These are phyloP conservation scores for Ameiurus melas DNA, from an alignment of 2,113 vertebrate genomes.

Conservation along the genomic window DNA sequence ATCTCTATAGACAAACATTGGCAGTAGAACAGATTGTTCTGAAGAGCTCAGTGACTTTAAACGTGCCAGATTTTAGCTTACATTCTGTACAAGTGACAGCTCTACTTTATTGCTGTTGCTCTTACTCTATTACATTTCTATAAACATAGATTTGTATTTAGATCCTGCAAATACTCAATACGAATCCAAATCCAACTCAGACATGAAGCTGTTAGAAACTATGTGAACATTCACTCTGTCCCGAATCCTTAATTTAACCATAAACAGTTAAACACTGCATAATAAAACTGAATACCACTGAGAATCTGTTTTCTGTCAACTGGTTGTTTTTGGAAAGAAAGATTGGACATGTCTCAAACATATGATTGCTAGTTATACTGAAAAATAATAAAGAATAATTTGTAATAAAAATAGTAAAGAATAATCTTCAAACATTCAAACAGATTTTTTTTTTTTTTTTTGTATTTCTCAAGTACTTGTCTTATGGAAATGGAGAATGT, in stretches of 20 bases:
- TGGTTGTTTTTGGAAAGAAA: background rate
- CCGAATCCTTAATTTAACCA: background rate
- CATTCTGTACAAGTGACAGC: background rate
- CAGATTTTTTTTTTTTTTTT: background rate
- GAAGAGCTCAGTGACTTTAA: conserved; percentile 5
- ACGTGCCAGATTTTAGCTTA: background rate
- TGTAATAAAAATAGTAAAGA: no score
- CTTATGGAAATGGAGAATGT: background rate
- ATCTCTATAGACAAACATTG: background rate
- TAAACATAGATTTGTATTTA: background rate
- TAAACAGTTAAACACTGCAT: background rate
- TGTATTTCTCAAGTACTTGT: background rate
- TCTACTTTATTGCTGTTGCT: background rate
- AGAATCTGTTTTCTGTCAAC: background rate
- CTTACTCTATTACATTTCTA: background rate
- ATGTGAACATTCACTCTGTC: background rate
- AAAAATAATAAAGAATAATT: background rate
- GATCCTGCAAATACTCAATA: background rate
- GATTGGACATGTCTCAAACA: background rate
- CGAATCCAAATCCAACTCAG: background rate
- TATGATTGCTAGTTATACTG: background rate
- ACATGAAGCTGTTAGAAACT: background rate
- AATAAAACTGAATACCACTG: background rate
- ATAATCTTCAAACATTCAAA: background rate
- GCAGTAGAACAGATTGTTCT: background rate